phyloP scores from a whole-genome alignment of 1,140 invertebrate genomes.

The Cotesia typhae region DNA sequence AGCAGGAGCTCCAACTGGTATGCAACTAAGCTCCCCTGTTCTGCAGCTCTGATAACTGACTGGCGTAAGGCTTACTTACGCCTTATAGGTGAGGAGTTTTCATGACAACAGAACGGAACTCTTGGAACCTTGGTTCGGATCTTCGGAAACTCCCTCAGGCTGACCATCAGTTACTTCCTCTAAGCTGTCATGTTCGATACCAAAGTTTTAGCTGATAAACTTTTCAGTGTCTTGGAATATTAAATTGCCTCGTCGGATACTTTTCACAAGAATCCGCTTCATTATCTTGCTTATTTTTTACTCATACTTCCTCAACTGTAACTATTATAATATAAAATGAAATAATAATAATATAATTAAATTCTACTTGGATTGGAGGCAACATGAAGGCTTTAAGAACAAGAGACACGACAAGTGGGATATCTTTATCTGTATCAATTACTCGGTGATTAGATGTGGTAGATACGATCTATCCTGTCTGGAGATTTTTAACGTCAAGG shows the following conservation, averaged over 20 bases:
- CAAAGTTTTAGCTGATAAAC: background rate
- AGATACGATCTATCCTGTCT: constrained; percentile 54
- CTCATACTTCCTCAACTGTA: background rate
- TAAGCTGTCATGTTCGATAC: background rate
- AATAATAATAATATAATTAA: too few relatives aligned
- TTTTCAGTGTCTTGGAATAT: constrained; percentile 14
- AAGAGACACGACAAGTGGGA: constrained; percentile 45
- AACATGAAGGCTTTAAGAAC: too few relatives aligned
- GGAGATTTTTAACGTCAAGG: constrained; percentile 26
- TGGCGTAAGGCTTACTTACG: background rate
- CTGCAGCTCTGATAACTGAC: background rate
- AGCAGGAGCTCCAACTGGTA: background rate
- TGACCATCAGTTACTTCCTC: constrained; percentile 5
- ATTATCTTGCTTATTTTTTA: background rate
- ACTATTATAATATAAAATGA: too few relatives aligned
- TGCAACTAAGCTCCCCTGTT: too few relatives aligned
- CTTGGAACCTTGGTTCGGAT: background rate
- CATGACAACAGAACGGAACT: background rate
- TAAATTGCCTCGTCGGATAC: constrained; percentile 18
- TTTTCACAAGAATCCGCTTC: too few relatives aligned
- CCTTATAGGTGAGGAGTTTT: background rate
- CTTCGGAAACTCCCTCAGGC: constrained; percentile 4
- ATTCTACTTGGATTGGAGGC: too few relatives aligned
- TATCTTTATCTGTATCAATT: constrained; percentile 68
- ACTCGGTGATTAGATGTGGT: constrained; percentile 65